A percentile compares a stretch with the other conserved stretches of the same genome.
Evolutionary conservation across 1,140 invertebrate species (phyloP).

Genomic region (Arion vulgaris): DNA sequence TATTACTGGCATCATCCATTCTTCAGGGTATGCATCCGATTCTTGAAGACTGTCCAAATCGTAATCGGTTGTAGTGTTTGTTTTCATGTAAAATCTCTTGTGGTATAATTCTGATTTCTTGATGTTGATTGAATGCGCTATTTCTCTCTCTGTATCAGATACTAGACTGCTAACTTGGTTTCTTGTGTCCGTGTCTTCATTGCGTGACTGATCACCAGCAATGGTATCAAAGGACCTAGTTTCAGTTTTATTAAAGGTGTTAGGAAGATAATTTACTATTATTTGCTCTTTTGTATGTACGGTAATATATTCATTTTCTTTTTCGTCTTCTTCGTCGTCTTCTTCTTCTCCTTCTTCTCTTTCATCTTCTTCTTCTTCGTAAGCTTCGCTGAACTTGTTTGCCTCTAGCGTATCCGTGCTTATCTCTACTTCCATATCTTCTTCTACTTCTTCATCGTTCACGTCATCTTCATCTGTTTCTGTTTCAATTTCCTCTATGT

Average conservation of each 20-base stretch:
- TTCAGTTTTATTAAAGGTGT: background rate
- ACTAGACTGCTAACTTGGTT: no score
- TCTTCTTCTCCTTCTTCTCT: background rate
- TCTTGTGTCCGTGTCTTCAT: no score
- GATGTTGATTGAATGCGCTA: no score
- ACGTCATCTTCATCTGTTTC: background rate
- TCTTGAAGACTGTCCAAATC: background rate
- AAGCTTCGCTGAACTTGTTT: background rate
- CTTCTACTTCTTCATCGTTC: background rate
- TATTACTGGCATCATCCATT: background rate
- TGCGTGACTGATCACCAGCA: background rate
- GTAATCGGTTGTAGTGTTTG: background rate
- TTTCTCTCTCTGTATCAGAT: no score
- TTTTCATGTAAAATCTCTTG: background rate
- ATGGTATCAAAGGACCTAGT: background rate
- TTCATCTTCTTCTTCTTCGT: background rate
- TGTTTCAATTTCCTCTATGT: background rate
- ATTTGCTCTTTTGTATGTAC: background rate
- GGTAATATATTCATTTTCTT: background rate
- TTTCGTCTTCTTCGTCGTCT: background rate
- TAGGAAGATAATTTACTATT: background rate
- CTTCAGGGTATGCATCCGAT: conserved; percentile 1
- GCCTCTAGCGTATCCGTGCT: background rate
- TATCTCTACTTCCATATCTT: background rate
- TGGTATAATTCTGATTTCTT: no score